Percentiles rank a stretch among this genome's conserved stretches.
Evolutionary conservation across 2,797 vertebrate genomes (phyloP).

Genomic region (Tiaroga cobitis): DNA sequence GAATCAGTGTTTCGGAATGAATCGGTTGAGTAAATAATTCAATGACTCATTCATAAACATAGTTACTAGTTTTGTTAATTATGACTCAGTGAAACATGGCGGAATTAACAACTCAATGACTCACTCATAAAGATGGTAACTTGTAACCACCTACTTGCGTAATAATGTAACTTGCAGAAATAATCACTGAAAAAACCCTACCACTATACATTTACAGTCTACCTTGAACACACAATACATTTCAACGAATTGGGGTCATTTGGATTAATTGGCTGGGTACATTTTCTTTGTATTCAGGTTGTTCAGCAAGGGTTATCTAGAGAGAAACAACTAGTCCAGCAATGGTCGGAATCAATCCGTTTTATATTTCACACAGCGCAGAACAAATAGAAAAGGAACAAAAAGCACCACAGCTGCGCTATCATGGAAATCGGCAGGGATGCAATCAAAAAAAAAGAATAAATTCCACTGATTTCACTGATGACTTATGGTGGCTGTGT

Average conservation of each 20-base stretch:
- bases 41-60: not conserved
- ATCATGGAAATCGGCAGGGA: conserved; percentile 34
- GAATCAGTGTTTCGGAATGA: not conserved
- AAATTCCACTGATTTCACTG: conserved; percentile 40
- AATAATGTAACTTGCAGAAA: not conserved
- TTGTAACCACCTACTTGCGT: not conserved
- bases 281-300: not conserved
- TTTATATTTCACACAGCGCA: not conserved
- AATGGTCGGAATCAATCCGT: not conserved
- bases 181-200: not conserved
- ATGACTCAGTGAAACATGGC: not conserved
- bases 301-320: not conserved
- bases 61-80: not conserved
- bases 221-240: not conserved
- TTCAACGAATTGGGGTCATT: not conserved
- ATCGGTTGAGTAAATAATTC: not conserved
- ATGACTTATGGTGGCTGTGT: conserved; percentile 24
- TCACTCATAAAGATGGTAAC: not conserved
- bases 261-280: not conserved
- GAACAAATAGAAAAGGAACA: conserved; percentile 8
- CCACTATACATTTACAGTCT: not conserved
- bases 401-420: conserved; percentile 16
- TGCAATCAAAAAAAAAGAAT: conserved; percentile 23
- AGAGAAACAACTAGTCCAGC: not conserved
- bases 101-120: not conserved